Conservation (phyloP, 2,797 vertebrate genomes). For the Moxostoma hubbsi region DNA sequence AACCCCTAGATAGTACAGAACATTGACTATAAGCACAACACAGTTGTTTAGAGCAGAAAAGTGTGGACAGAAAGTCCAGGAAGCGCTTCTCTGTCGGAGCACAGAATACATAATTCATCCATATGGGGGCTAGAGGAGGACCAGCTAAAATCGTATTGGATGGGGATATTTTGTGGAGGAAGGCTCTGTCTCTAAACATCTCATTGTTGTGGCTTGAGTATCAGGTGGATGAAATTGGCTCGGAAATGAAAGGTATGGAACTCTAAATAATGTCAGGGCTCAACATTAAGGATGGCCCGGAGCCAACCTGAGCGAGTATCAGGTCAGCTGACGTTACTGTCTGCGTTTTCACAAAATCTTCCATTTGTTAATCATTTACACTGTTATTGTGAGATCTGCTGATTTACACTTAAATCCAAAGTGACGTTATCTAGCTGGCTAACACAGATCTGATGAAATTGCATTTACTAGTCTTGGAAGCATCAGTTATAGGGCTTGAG, state of each 20-base stretch:
- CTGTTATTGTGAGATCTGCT: too few relatives aligned
- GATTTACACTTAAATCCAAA: too few relatives aligned
- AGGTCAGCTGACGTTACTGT: too few relatives aligned
- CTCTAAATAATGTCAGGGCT: conserved; percentile 22
- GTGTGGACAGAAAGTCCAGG: conserved; percentile 8
- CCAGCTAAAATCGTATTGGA: conserved; percentile 31
- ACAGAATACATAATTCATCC: conserved; percentile 36
- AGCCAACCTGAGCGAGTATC: too few relatives aligned
- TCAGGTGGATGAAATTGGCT: conserved; percentile 39
- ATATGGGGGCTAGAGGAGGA: conserved; percentile 20
- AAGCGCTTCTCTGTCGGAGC: conserved; percentile 6
- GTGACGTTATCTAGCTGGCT: too few relatives aligned
- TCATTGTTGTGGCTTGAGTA: conserved; percentile 34
- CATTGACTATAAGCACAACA: conserved; percentile 1
- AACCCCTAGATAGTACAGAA: conserved; percentile 8
- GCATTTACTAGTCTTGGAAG: too few relatives aligned
- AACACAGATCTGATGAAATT: too few relatives aligned
- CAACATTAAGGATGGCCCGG: too few relatives aligned
- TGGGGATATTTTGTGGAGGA: conserved; percentile 23
- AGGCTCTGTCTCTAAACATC: conserved; percentile 32
- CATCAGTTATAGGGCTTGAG: too few relatives aligned
- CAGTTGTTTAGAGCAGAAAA: conserved; percentile 5
- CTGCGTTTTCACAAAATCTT: too few relatives aligned
- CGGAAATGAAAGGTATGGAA: conserved; percentile 38
- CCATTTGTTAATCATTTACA: too few relatives aligned